A percentile compares a stretch with the other conserved stretches of the same genome.
phyloP scores from a whole-genome alignment of 2,113 vertebrate genomes.

The Oreotrochilus melanogaster region DNA sequence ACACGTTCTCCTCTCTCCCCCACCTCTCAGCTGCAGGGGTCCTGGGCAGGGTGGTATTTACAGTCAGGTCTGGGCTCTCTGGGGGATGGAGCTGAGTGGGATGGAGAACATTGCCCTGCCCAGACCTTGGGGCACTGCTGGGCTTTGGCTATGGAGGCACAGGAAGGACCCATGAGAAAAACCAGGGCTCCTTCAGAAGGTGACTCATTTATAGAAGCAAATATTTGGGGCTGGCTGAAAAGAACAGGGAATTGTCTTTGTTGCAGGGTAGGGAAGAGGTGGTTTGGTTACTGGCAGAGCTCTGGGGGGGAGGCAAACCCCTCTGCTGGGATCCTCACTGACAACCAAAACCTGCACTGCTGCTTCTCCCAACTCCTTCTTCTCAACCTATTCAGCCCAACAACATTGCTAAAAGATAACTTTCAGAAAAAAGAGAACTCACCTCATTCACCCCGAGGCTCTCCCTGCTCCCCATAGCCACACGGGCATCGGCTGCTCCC shows the following conservation, averaged over 20 bases:
- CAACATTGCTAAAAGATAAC: not conserved
- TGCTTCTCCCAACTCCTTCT: not conserved
- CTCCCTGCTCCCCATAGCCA: not conserved
- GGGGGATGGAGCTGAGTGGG: not conserved
- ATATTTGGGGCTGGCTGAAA: not conserved
- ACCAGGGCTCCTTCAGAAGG: not conserved
- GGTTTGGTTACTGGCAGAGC: not conserved
- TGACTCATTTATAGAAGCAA: not conserved
- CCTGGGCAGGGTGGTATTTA: not conserved
- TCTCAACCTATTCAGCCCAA: not conserved
- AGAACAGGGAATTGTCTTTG: not conserved
- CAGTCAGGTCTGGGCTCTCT: not conserved
- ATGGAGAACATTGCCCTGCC: not conserved
- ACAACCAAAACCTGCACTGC: not conserved
- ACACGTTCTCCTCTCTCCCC: not conserved
- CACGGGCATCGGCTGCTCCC: not conserved
- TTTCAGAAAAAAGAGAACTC: not conserved
- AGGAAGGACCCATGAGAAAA: not conserved
- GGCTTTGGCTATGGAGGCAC: not conserved
- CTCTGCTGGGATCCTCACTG: rapidly evolving
- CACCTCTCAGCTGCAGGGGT: not conserved
- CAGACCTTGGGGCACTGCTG: not conserved
- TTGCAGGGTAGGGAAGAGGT: not conserved
- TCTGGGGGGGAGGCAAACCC: not conserved
- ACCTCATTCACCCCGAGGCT: conserved; percentile 10